Evolutionary conservation across 2,888 invertebrate genomes (phyloP).

Genomic region (Tortricodes alternella): DNA sequence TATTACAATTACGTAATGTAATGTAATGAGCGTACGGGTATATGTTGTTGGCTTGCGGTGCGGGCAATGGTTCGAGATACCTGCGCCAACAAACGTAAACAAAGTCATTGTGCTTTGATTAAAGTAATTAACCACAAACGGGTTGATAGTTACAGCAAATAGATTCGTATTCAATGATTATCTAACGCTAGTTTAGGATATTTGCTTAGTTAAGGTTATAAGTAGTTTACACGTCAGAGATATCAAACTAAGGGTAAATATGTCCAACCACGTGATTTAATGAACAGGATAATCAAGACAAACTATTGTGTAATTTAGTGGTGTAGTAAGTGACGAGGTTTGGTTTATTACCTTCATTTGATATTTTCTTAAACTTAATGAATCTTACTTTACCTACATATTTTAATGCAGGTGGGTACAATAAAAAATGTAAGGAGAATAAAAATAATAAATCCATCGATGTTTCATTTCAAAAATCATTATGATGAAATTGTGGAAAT

Average conservation of each 20-base stretch:
- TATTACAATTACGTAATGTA: not conserved
- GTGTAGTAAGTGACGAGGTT: too few relatives aligned
- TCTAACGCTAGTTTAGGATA: slow-evolving; percentile 2
- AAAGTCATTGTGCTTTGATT: slow-evolving; percentile 21
- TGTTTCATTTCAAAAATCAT: too few relatives aligned
- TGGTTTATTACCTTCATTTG: too few relatives aligned
- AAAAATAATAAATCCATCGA: too few relatives aligned
- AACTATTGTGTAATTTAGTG: too few relatives aligned
- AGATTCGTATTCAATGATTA: slow-evolving; percentile 19
- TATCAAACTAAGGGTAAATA: not conserved
- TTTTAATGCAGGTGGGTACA: too few relatives aligned
- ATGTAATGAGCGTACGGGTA: not conserved
- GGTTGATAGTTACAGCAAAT: slow-evolving; percentile 18
- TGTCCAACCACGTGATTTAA: too few relatives aligned
- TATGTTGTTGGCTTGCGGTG: slow-evolving; percentile 4
- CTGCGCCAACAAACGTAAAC: slow-evolving; percentile 13
- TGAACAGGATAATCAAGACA: too few relatives aligned
- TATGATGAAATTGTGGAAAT: too few relatives aligned
- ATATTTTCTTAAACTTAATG: too few relatives aligned
- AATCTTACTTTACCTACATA: too few relatives aligned
- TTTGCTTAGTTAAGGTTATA: not conserved
- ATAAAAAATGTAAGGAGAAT: too few relatives aligned
- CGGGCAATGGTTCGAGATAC: slow-evolving; percentile 7
- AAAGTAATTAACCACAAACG: slow-evolving; percentile 26
- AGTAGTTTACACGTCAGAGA: not conserved